Conservation (phyloP, 2,797 vertebrate genomes). For the Chiroxiphia lanceolata region DNA sequence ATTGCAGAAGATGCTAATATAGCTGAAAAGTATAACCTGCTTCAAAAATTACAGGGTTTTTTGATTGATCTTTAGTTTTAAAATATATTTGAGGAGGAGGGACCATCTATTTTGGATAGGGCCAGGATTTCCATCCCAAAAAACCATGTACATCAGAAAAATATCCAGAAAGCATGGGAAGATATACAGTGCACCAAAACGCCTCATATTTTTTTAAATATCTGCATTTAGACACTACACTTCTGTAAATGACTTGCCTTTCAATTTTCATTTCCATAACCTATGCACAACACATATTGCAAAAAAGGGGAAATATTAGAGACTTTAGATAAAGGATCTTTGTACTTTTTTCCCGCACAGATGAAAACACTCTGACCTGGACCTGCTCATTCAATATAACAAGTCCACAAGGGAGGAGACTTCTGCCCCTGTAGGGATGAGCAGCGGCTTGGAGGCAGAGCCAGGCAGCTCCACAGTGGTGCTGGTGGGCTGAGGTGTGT, state of each 20-base stretch:
- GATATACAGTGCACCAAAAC: not conserved
- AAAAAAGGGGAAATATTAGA: not conserved
- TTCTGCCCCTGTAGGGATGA: not conserved
- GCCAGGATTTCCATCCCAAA: not conserved
- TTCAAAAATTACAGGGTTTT: not conserved
- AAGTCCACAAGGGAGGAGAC: not conserved
- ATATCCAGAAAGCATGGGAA: not conserved
- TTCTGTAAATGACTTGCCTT: not conserved
- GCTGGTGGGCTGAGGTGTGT: not conserved
- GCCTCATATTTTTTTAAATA: not conserved
- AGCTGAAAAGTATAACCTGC: not conserved
- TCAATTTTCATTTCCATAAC: not conserved
- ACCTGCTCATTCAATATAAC: accelerated
- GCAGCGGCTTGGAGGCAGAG: not conserved
- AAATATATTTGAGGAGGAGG: not conserved
- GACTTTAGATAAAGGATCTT: not conserved
- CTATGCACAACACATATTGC: not conserved
- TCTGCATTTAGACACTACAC: not conserved
- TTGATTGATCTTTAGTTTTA: not conserved
- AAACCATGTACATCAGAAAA: not conserved
- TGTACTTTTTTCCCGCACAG: too few species aligned
- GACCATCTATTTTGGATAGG: not conserved
- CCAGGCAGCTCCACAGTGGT: not conserved
- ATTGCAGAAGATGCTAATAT: not conserved
- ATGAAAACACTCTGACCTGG: not conserved